Evolutionary conservation across 2,113 vertebrate genomes (phyloP).

Genomic region (Origma solitaria): DNA sequence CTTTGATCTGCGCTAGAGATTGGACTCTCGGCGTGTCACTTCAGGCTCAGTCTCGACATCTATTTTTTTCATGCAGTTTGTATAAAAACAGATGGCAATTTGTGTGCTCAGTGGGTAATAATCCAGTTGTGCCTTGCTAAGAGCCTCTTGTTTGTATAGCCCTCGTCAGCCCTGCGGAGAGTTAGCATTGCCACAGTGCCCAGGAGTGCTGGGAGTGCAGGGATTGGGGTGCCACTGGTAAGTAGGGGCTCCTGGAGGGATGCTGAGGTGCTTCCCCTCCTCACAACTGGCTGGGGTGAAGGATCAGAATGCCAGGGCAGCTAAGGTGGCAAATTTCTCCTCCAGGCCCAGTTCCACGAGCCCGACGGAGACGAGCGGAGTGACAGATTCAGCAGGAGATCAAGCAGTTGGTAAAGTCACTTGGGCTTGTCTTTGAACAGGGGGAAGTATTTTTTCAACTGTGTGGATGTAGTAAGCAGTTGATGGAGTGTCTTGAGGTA

Average conservation of each 20-base stretch:
- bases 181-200: slow-evolving; percentile 85
- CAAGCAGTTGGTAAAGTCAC: slow-evolving; percentile 75
- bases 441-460: background rate
- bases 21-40: background rate
- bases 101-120: background rate
- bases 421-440: background rate
- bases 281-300: background rate
- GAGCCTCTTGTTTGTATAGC: slow-evolving; percentile 63
- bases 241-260: background rate
- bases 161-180: slow-evolving; percentile 73
- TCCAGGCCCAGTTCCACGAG: slow-evolving; percentile 10
- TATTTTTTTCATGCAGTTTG: background rate
- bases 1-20: background rate
- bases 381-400: slow-evolving; percentile 65
- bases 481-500: background rate
- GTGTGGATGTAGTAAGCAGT: background rate
- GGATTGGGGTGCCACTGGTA: slow-evolving; percentile 55
- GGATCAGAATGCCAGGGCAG: background rate
- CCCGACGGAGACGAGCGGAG: slow-evolving; percentile 35
- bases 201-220: slow-evolving; percentile 71
- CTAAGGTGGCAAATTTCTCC: background rate
- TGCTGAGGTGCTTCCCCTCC: background rate
- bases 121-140: background rate
- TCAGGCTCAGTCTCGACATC: background rate
- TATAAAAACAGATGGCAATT: background rate